Conservation (phyloP, 1,140 invertebrate genomes). For the Heliconius hermathena region DNA sequence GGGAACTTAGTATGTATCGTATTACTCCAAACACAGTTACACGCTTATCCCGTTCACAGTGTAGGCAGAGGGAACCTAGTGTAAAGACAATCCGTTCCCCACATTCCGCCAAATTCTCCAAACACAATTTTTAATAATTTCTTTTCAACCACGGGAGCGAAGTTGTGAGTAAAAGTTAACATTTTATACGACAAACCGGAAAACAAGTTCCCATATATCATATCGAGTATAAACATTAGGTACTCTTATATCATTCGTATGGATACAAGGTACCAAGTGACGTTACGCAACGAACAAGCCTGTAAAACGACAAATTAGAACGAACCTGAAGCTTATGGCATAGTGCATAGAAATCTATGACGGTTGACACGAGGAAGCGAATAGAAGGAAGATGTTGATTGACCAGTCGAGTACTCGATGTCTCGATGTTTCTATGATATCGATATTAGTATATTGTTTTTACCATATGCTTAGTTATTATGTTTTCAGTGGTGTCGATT, state of each 20-base stretch:
- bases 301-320: constrained; percentile 2
- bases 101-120: no score
- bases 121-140: no score
- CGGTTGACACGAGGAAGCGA: neutral
- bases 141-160: no score
- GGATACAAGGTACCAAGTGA: neutral
- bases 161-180: neutral
- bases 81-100: no score
- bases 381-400: neutral
- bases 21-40: no score
- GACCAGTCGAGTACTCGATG: neutral
- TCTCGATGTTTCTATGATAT: neutral
- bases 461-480: neutral
- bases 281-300: neutral
- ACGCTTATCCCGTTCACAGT: no score
- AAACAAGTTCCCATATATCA: neutral
- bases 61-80: no score
- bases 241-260: neutral
- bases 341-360: neutral
- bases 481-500: neutral
- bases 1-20: no score
- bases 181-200: neutral
- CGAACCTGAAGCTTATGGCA: neutral
- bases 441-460: neutral
- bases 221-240: neutral